Evolutionary conservation across 2,113 vertebrate species (phyloP), one percentile per base, ranked within the genome.

Genomic region (Menidia beryllina): DNA sequence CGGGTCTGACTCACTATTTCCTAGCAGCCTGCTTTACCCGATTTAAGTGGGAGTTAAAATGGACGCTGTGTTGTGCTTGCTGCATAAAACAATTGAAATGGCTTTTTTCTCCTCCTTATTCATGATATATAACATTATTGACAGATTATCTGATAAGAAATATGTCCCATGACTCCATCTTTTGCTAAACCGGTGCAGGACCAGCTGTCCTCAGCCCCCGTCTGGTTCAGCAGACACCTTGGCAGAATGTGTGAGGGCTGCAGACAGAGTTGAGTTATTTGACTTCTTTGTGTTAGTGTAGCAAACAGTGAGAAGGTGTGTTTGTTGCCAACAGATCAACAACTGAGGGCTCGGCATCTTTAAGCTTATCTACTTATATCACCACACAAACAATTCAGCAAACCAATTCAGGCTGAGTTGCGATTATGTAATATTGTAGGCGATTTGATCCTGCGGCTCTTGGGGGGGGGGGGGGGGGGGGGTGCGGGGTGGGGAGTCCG

Each of bases 381-480:
- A 34, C 69, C 54, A 41, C 55, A 39, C 34, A 49, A 20, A 34
- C 52, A 43, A 70, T 73, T 67, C 70, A 79, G 57, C 15, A 26
- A 75, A 75, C 20, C 64, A 72, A 57, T 87, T 65, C 59, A 75
- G 87, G 45, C 80, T 56, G 48, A 52, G 61, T 15, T 48, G 50
- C 62, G 69, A 62, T 92, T 89, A 90, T 74, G 85, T 86, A 91
- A 92, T 79, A 20, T 83, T 86, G 85, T 88, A 60, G 71, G 84
- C 52, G 68, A 74, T 82, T 82, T 77, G 61, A 79, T 85, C 69
- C 75, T 41, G 51, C 21, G 0, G 56, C 30, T 53, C 36, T 17
- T 4, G 25, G 43, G 41, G 43, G 0, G 21, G 23, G 20, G 1
- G 39, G n/a, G 41, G 0, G 20, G 17, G 15, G 4, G 15, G 13